Evolutionary conservation across 2,888 invertebrate species (phyloP), one percentile per base, ranked within the genome.

Genomic region (Polyommatus iphigenia): DNA sequence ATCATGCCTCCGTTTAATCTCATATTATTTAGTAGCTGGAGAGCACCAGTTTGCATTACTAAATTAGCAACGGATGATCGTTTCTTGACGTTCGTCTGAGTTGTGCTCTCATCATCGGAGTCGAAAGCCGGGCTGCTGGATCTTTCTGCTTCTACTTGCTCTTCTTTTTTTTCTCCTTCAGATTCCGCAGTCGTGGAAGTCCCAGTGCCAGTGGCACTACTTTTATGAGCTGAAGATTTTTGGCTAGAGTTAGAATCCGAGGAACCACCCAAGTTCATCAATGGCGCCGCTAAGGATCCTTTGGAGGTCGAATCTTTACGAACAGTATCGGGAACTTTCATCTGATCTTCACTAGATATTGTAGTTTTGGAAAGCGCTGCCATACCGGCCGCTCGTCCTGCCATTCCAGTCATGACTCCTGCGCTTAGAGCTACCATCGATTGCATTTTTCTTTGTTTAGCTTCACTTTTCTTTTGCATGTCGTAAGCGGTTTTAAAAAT

Each of bases 401-500:
- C 97, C 97, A 98, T 98, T 0, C 98, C 98, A 0, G 97, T 96
- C 97, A 98, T 98, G 0, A 98, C 97, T 0, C 98, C 98, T 0
- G 98, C 98, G 86, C 97, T 97, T 80, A 98, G 90, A 0, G 98
- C 98, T 13, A 98, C 98, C 97, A 98, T 98, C 8, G 98, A 98
- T 85, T 98, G 98, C 97, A 98, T 98, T 91, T 99, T 98, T 50
- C 98, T 96, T 86, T 99, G 98, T 84, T 99, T 99, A 0, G 98
- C 98, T 91, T 99, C 98, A 84, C 99, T 98, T 87, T 99, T 98
- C 88, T 98, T 98, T 89, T 99, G 99, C 97, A 99, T 98, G 83
- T 98, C 98, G 87, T 99, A 98, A 7, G 99, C 99, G 62, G 99
- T 99, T 88, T 98, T 98, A 90, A 99, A 99, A 85, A 99, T 99